Evolutionary conservation across 2,888 invertebrate species (phyloP).

Genomic region (Dicroscelio sp.): DNA sequence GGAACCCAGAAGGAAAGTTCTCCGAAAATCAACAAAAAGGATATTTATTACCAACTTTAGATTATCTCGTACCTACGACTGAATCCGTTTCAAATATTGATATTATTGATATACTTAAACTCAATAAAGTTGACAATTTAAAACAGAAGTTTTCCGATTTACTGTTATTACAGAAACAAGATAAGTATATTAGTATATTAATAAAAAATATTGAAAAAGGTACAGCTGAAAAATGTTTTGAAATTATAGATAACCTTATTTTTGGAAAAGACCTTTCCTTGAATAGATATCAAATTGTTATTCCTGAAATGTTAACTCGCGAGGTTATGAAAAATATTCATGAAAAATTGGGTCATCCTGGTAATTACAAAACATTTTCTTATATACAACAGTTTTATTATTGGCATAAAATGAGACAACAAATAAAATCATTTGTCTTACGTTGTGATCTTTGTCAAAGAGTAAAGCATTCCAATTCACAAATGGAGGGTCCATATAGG

Average conservation of each 20-base stretch:
- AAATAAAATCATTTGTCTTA: background rate
- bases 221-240: background rate
- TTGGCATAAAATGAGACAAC: constrained; percentile 10
- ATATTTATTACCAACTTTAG: background rate
- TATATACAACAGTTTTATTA: constrained; percentile 20
- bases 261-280: background rate
- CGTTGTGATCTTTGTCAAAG: constrained; percentile 42
- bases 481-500: background rate
- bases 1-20: constrained; percentile 8
- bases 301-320: background rate
- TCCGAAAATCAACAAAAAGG: background rate
- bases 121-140: background rate
- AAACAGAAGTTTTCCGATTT: too few species aligned
- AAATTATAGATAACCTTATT: background rate
- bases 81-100: background rate
- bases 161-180: too few species aligned
- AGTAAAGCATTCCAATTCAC: background rate
- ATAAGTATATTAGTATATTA: background rate
- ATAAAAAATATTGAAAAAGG: background rate
- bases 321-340: background rate
- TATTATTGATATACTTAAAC: background rate
- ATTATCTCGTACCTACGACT: background rate
- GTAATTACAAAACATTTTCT: background rate
- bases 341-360: background rate
- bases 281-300: background rate